Evolutionary conservation across 1,140 invertebrate species (phyloP).

Genomic region (Saccostrea glomerata): DNA sequence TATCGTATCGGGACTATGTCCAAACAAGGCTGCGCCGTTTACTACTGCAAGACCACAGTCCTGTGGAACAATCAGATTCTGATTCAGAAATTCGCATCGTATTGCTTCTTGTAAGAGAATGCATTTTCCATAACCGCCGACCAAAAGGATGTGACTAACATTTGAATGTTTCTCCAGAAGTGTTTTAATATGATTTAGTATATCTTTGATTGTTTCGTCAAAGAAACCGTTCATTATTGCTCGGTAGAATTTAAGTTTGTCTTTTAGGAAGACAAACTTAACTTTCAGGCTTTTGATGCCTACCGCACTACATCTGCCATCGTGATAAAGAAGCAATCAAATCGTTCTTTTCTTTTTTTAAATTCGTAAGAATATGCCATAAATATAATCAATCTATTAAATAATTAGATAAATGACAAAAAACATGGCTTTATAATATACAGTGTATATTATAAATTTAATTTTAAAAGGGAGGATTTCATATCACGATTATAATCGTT

Average conservation of each 20-base stretch:
- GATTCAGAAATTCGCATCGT: slow-evolving; percentile 40
- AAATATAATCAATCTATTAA: too few species aligned
- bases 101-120: slow-evolving; percentile 50
- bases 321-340: too few species aligned
- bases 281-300: too few species aligned
- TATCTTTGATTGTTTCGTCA: not conserved
- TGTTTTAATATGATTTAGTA: slow-evolving; percentile 36
- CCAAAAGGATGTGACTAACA: slow-evolving; percentile 50
- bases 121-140: slow-evolving; percentile 58
- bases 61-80: not conserved
- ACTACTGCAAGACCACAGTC: slow-evolving; percentile 57
- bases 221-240: slow-evolving; percentile 34
- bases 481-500: too few species aligned
- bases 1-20: slow-evolving; percentile 13
- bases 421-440: too few species aligned
- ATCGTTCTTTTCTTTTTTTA: too few species aligned
- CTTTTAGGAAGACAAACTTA: not conserved
- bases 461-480: too few species aligned
- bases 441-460: too few species aligned
- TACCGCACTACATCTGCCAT: too few species aligned
- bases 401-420: too few species aligned
- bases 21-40: slow-evolving; percentile 48
- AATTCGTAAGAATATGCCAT: too few species aligned
- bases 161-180: slow-evolving; percentile 15
- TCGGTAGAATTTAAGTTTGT: slow-evolving; percentile 44